Conservation (phyloP, 2,888 invertebrate genomes). For the Parapristionchus giblindavisi region DNA sequence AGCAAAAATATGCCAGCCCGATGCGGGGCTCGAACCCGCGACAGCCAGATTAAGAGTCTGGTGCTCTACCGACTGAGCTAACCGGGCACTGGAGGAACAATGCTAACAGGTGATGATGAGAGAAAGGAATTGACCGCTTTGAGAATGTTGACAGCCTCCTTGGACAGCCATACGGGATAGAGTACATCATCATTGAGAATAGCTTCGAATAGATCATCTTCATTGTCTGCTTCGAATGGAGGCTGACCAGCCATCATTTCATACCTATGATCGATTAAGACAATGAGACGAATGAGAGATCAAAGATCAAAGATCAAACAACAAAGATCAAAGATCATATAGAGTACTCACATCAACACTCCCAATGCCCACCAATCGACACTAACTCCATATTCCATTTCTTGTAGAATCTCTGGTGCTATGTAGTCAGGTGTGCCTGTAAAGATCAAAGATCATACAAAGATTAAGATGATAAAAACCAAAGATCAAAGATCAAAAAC, state of each 20-base stretch:
- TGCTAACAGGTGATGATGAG: slow-evolving; percentile 13
- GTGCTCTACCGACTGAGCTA: slow-evolving; percentile 41
- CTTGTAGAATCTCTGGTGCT: slow-evolving; percentile 90
- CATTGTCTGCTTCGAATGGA: slow-evolving; percentile 99
- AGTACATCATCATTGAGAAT: slow-evolving; percentile 97
- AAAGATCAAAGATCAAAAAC: neutral
- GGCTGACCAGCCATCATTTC: slow-evolving; percentile 99
- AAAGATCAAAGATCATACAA: slow-evolving; percentile 19
- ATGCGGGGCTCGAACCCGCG: slow-evolving; percentile 40
- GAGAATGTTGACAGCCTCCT: slow-evolving; percentile 88
- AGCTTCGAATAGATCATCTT: slow-evolving; percentile 97
- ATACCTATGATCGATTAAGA: slow-evolving; percentile 77
- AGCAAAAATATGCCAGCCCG: slow-evolving; percentile 21
- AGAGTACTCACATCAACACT: slow-evolving; percentile 73
- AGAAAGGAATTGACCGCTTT: slow-evolving; percentile 76
- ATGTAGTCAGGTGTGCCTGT: slow-evolving; percentile 83
- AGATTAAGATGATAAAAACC: neutral
- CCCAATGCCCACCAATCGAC: slow-evolving; percentile 90
- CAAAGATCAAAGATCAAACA: neutral
- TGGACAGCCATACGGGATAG: slow-evolving; percentile 94
- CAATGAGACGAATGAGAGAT: neutral
- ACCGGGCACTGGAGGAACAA: neutral
- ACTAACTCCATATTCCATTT: slow-evolving; percentile 80
- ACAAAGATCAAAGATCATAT: neutral
- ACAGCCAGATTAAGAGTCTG: slow-evolving; percentile 40